Percentiles rank a stretch among this genome's conserved stretches.
Evolutionary conservation across 2,113 vertebrate species (phyloP).

Genomic region (Rhinopomastus cyanomelas): DNA sequence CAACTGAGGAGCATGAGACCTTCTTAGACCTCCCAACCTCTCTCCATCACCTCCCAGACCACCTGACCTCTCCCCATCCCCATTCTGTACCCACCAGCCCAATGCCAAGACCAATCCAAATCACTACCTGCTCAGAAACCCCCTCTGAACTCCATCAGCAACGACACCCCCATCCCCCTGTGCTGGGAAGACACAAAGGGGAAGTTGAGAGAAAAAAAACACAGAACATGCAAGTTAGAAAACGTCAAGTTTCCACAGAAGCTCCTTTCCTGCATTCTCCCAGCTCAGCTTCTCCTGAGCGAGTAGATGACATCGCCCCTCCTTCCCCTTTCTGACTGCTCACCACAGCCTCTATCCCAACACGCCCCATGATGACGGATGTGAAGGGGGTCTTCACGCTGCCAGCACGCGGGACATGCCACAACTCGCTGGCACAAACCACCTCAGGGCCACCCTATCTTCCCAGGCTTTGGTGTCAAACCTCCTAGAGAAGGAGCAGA

Average conservation of each 20-base stretch:
- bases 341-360: not conserved
- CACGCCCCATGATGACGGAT: no score
- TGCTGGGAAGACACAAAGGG: not conserved
- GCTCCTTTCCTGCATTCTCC: not conserved
- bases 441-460: not conserved
- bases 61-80: not conserved
- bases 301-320: not conserved
- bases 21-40: rapidly evolving
- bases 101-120: rapidly evolving
- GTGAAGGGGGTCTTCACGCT: not conserved
- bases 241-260: conserved; percentile 33
- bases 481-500: not conserved
- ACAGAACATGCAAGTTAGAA: not conserved
- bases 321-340: not conserved
- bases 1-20: not conserved
- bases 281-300: not conserved
- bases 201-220: conserved; percentile 46
- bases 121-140: rapidly evolving
- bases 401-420: not conserved
- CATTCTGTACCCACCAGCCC: not conserved
- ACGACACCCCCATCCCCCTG: rapidly evolving
- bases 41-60: not conserved
- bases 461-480: not conserved
- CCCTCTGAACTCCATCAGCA: not conserved
- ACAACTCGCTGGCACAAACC: not conserved